Base-by-base conservation (phyloP, 2,797 vertebrate species). In the Podarcis lilfordi region DNA sequence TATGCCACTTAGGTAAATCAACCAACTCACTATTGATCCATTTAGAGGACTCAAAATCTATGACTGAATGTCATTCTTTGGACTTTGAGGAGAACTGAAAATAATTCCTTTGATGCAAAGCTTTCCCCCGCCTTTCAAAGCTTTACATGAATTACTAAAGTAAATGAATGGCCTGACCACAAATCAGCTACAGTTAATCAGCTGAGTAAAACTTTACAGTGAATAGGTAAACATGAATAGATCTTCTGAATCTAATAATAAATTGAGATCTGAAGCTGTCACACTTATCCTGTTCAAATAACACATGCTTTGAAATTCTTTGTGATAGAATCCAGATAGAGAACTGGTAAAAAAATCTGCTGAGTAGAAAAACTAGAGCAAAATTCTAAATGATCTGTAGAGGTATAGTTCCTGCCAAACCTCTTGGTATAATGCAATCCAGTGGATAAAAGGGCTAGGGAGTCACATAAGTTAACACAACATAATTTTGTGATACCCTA, bases 101-200 rank as follows among this genome's bases (percentile, higher is more conserved):
- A 23, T 91, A 85, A 91, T 92, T 92, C 82, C 32, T 82, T 86
- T 35, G 2, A 40, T 81, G 45, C 27, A 92, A 92, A 66, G 5
- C 11, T 69, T 85, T 86, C 3, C n/a, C 19, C 8, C 11, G 6
- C 27, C 15, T 74, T 81, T 82, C 35, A 25, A 37, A 71, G 1
- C 3, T 0, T 86, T 64, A 86, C 79, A 72, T 78, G 23, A 85
- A 91, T 69, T 89, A 27, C 80, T 89, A 90, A 83, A 90, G 91
- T 89, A 94, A 93, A 86, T 85, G 0, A 81, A 85, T 68, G 66
- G 1, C 75, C 86, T 75, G 80, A 5, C 17, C 11, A 37, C 23
- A 88, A 82, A 91, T 91, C 89, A 90, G 72, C 61, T 86, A 40
- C 50, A 91, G 35, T 82, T 94, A 91, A 93, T 93, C 82, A 92